A percentile compares a stretch with the other conserved stretches of the same genome.
Conservation (phyloP, 2,888 invertebrate species). For the Sturmia bella region DNA sequence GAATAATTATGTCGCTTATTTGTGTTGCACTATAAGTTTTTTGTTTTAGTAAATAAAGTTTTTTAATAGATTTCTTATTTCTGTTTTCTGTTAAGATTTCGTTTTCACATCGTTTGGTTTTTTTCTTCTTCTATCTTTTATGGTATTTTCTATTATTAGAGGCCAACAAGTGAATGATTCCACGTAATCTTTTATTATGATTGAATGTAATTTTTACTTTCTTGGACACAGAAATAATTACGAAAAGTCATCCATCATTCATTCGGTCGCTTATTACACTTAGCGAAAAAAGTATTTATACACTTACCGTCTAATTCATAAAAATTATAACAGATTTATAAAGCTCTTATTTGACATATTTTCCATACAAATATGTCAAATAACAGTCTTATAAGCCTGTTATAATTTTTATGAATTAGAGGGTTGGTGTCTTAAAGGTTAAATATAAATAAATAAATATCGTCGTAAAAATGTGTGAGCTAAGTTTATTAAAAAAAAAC, state of each 20-base stretch:
- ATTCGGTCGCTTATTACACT: slow-evolving; percentile 22
- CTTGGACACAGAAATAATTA: slow-evolving; percentile 42
- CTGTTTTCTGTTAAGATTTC: background rate
- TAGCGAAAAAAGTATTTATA: background rate
- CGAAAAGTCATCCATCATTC: slow-evolving; percentile 16
- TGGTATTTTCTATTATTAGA: slow-evolving; percentile 49
- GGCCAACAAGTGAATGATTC: slow-evolving; percentile 53
- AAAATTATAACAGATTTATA: too few relatives aligned
- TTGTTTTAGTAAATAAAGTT: background rate
- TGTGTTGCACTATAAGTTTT: slow-evolving; percentile 9
- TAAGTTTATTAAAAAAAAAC: too few relatives aligned
- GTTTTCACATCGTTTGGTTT: slow-evolving; percentile 14
- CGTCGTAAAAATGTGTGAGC: too few relatives aligned
- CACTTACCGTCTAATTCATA: too few relatives aligned
- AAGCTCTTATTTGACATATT: too few relatives aligned
- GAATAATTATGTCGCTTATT: slow-evolving; percentile 9
- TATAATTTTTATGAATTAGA: too few relatives aligned
- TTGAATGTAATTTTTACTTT: slow-evolving; percentile 62
- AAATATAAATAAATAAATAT: too few relatives aligned
- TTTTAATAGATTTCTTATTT: slow-evolving; percentile 6
- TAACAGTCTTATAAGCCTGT: too few relatives aligned
- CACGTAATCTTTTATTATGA: slow-evolving; percentile 51
- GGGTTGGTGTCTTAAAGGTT: too few relatives aligned
- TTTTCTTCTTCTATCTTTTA: slow-evolving; percentile 33
- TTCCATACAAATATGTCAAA: too few relatives aligned